phyloP scores from a whole-genome alignment of 2,797 vertebrate species.

The Notolabrus celidotus region DNA sequence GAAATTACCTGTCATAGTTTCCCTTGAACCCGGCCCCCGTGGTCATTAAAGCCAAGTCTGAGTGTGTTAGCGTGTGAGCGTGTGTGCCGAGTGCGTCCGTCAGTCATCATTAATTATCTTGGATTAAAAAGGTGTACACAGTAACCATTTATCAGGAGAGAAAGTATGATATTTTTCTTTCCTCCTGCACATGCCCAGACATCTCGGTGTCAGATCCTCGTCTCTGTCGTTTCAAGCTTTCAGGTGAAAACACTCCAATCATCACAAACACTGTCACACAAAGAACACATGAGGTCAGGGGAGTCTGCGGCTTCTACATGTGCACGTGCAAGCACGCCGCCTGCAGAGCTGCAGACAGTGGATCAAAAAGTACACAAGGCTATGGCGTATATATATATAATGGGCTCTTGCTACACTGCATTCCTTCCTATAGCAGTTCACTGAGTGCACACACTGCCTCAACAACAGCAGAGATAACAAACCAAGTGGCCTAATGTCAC shows the following conservation, averaged over 20 bases:
- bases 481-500: not conserved
- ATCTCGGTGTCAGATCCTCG: not conserved
- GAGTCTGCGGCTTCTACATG: not conserved
- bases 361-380: not conserved
- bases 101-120: not conserved
- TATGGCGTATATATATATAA: constrained; percentile 5
- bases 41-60: constrained; percentile 5
- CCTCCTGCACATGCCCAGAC: not conserved
- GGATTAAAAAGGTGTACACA: constrained; percentile 1
- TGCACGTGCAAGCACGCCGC: not conserved
- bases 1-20: constrained; percentile 12
- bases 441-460: not conserved
- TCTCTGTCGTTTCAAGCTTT: not conserved
- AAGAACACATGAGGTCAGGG: constrained; percentile 5
- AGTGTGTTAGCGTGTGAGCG: not conserved
- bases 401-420: not conserved
- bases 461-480: constrained; percentile 17
- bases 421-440: constrained; percentile 16
- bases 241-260: not conserved
- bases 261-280: not conserved
- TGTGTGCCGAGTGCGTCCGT: not conserved
- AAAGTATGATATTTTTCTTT: not conserved
- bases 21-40: not conserved
- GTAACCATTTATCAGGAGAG: not conserved
- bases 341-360: not conserved